Evolutionary conservation across 2,113 vertebrate species (phyloP).

Genomic region (Dipodomys spectabilis): DNA sequence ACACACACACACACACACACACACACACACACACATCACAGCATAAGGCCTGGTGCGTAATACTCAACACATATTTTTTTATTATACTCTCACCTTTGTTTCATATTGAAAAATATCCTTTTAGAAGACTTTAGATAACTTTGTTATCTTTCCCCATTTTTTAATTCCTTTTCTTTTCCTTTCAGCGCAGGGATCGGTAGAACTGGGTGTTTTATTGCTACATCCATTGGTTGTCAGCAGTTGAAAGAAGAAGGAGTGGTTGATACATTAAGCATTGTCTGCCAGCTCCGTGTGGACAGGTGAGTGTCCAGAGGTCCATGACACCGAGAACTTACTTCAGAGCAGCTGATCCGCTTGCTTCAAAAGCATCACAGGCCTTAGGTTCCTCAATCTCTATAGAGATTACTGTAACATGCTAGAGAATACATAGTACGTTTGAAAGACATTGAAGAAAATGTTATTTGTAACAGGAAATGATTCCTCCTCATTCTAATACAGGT

Average conservation of each 20-base stretch:
- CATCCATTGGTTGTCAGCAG: slow-evolving; percentile 94
- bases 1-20: too few species aligned
- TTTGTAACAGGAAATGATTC: neutral
- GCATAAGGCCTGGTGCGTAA: neutral
- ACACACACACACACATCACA: too few species aligned
- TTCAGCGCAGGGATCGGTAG: slow-evolving; percentile 97
- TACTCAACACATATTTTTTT: neutral
- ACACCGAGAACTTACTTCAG: neutral
- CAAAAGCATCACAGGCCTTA: neutral
- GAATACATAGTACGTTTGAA: neutral
- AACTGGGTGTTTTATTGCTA: slow-evolving; percentile 98
- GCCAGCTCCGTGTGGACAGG: slow-evolving; percentile 95
- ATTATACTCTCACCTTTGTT: neutral
- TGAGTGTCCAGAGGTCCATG: slow-evolving; percentile 76
- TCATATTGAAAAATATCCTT: neutral
- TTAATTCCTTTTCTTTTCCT: slow-evolving; percentile 63
- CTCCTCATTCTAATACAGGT: neutral
- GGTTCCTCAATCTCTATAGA: neutral
- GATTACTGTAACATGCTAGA: neutral
- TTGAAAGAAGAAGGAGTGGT: slow-evolving; percentile 93
- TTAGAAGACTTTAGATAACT: neutral
- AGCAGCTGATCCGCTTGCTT: neutral
- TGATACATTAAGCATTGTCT: slow-evolving; percentile 94
- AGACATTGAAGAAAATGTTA: neutral
- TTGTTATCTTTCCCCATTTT: neutral